Conservation (phyloP, 2,797 vertebrate species). For the Syngnathus rostellatus region DNA sequence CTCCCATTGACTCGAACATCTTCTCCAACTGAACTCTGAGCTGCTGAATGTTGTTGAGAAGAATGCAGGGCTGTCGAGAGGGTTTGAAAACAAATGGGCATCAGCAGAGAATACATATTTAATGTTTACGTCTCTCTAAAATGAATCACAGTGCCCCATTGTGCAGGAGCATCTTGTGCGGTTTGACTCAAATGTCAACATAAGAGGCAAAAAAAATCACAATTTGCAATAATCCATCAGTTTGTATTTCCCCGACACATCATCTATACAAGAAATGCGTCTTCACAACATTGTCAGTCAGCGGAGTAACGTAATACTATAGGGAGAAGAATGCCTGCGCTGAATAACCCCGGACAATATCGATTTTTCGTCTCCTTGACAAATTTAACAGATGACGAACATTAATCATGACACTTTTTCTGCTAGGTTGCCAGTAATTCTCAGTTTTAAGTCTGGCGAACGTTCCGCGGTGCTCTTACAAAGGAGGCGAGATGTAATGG, state of each 20-base stretch:
- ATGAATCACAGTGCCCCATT: not conserved
- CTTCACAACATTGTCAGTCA: slow-evolving; percentile 18
- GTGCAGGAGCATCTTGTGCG: not conserved
- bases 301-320: slow-evolving; percentile 29
- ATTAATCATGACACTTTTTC: slow-evolving; percentile 46
- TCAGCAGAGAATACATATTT: not conserved
- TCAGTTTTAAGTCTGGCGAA: slow-evolving; percentile 17
- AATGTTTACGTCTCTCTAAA: slow-evolving; percentile 3
- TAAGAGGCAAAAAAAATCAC: not conserved
- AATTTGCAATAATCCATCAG: slow-evolving; percentile 17
- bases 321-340: slow-evolving; percentile 40
- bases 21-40: slow-evolving; percentile 94
- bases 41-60: slow-evolving; percentile 98
- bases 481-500: slow-evolving; percentile 24
- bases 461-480: slow-evolving; percentile 5
- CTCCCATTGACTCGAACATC: slow-evolving; percentile 99
- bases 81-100: not conserved
- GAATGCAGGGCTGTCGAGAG: slow-evolving; percentile 81
- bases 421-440: slow-evolving; percentile 14
- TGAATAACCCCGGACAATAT: slow-evolving; percentile 49
- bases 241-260: slow-evolving; percentile 37
- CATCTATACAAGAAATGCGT: slow-evolving; percentile 27
- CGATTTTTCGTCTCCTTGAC: slow-evolving; percentile 38
- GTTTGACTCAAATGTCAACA: not conserved
- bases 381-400: slow-evolving; percentile 45